Evolutionary conservation across 1,140 invertebrate genomes (phyloP).

Genomic region (Homalodisca vitripennis): DNA sequence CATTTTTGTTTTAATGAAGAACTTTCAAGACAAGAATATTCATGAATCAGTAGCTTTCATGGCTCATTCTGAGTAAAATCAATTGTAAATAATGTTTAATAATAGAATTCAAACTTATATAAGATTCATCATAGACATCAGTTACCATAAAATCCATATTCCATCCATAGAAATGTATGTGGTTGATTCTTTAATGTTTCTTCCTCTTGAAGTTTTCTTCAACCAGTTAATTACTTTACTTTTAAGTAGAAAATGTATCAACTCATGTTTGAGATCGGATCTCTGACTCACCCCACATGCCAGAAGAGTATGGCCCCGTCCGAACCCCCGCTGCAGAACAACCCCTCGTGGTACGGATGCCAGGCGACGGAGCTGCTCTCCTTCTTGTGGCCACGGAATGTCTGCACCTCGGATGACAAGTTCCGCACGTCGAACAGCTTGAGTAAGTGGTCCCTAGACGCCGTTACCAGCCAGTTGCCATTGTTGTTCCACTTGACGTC

Average conservation of each 20-base stretch:
- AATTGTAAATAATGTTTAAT: no score
- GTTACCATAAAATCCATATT: no score
- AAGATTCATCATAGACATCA: background rate
- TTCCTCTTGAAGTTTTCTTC: no score
- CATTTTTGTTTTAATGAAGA: no score
- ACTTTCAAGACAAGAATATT: no score
- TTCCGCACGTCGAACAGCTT: conserved; percentile 99
- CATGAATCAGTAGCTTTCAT: no score
- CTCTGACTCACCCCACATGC: conserved; percentile 86
- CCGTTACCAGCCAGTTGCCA: conserved; percentile 99
- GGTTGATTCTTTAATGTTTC: no score
- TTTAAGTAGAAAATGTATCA: no score
- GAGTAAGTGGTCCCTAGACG: conserved; percentile 94
- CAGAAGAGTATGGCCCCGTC: conserved; percentile 98
- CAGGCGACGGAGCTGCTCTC: conserved; percentile 96
- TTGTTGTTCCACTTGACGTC: conserved; percentile 99
- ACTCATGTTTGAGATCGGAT: no score
- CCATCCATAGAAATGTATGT: no score
- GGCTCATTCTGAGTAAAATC: no score
- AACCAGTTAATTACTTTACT: background rate
- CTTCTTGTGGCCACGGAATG: conserved; percentile 80
- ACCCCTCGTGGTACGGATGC: conserved; percentile 95
- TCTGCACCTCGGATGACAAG: conserved; percentile 87
- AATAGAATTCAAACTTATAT: background rate
- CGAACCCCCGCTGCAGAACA: conserved; percentile 96